phyloP scores from a whole-genome alignment of 1,140 invertebrate species.

The Drosophila parvula region DNA sequence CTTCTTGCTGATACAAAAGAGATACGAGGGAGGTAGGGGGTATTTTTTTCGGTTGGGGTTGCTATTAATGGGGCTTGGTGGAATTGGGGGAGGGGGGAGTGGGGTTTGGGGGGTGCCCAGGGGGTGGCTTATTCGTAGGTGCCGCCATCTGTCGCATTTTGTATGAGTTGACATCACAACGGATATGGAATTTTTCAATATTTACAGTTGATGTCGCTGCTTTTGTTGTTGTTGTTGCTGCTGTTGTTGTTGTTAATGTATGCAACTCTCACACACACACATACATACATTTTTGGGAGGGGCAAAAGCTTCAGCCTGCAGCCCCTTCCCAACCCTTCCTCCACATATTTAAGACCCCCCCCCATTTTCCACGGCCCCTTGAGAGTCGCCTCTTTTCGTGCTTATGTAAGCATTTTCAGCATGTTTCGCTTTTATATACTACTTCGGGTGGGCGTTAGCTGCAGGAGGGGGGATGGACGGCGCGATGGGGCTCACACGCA shows the following conservation, averaged over 20 bases:
- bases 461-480: conserved; percentile 1
- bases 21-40: background rate
- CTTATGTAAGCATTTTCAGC: conserved; percentile 80
- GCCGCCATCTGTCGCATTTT: conserved; percentile 44
- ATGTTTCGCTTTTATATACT: conserved; percentile 79
- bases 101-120: background rate
- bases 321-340: background rate
- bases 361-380: conserved; percentile 22
- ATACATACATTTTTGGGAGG: conserved; percentile 21
- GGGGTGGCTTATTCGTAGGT: conserved; percentile 27
- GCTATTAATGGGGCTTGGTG: background rate
- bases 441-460: conserved; percentile 60
- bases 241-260: conserved; percentile 63
- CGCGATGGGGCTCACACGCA: conserved; percentile 23
- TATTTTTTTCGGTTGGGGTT: conserved; percentile 4
- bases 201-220: conserved; percentile 62
- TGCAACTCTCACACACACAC: conserved; percentile 57
- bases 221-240: conserved; percentile 25
- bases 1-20: conserved; percentile 42
- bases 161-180: conserved; percentile 67
- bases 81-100: background rate
- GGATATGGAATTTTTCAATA: conserved; percentile 81
- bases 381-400: conserved; percentile 49
- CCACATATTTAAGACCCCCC: background rate
- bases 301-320: conserved; percentile 37